Evolutionary conservation across 2,113 vertebrate species (phyloP).

Genomic region (Hippopotamus amphibius): DNA sequence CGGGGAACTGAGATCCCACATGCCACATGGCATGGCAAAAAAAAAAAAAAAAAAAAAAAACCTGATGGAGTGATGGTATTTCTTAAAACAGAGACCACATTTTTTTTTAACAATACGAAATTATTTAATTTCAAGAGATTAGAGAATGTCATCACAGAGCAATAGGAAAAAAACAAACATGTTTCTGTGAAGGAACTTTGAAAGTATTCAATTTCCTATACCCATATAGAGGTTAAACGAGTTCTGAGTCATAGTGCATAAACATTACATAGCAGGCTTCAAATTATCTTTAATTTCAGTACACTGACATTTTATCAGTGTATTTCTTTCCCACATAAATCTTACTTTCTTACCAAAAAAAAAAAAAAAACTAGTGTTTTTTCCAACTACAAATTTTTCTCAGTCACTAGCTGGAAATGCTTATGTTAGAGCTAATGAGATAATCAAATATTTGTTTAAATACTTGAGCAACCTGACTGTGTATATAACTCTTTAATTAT

Average conservation of each 20-base stretch:
- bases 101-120: conserved; percentile 42
- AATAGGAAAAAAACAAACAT: not conserved
- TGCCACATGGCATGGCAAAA: no score
- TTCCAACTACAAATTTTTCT: not conserved
- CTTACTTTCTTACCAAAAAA: not conserved
- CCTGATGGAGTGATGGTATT: not conserved
- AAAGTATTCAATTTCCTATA: not conserved
- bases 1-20: no score
- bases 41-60: no score
- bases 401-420: conserved; percentile 3
- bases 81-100: conserved; percentile 21
- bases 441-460: conserved; percentile 55
- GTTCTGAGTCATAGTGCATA: not conserved
- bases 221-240: not conserved
- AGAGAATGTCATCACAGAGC: not conserved
- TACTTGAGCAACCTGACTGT: conserved; percentile 22
- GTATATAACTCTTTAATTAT: not conserved
- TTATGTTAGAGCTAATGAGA: conserved; percentile 31
- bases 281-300: conserved; percentile 52
- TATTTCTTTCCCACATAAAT: conserved; percentile 28
- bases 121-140: conserved; percentile 11
- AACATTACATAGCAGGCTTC: conserved; percentile 21
- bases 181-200: conserved; percentile 16
- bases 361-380: not conserved
- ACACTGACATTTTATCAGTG: not conserved